These are phyloP conservation scores for Coregonus sp. DNA, from an alignment of 2,797 vertebrate species.

Conservation along the genomic window DNA sequence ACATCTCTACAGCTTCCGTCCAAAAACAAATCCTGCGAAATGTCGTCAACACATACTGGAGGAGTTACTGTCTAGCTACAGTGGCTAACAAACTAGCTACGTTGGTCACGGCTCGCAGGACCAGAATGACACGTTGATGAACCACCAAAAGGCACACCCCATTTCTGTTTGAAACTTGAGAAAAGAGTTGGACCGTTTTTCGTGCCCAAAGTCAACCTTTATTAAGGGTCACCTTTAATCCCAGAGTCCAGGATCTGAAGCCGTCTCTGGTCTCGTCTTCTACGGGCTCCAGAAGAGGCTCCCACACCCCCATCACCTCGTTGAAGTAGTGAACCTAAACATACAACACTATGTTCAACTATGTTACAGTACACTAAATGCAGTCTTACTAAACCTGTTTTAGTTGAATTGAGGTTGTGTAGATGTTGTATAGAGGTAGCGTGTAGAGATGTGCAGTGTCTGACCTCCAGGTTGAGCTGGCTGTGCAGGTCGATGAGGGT, in stretches of 20 bases:
- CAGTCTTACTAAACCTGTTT: background rate
- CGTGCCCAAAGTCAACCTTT: too few relatives aligned
- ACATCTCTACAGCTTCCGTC: too few relatives aligned
- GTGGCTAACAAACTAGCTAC: too few relatives aligned
- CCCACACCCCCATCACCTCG: constrained; percentile 95
- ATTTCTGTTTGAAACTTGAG: too few relatives aligned
- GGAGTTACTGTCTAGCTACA: too few relatives aligned
- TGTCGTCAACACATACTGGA: too few relatives aligned
- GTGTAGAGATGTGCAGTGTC: background rate
- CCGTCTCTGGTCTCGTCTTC: constrained; percentile 87
- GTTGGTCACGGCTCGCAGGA: too few relatives aligned
- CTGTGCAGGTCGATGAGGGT: constrained; percentile 91
- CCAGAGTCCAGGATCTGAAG: constrained; percentile 90
- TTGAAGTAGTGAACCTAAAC: constrained; percentile 93
- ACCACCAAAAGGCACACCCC: too few relatives aligned
- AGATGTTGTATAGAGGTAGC: background rate
- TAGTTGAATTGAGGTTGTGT: too few relatives aligned
- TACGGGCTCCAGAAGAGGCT: constrained; percentile 93
- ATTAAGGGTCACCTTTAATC: constrained; percentile 80
- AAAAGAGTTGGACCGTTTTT: too few relatives aligned
- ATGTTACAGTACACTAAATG: background rate
- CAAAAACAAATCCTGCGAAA: too few relatives aligned
- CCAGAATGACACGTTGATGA: too few relatives aligned
- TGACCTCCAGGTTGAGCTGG: constrained; percentile 78
- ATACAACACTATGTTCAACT: background rate